These are phyloP conservation scores for Phrynocephalus forsythii DNA, from an alignment of 2,797 vertebrate genomes.

Conservation along the genomic window DNA sequence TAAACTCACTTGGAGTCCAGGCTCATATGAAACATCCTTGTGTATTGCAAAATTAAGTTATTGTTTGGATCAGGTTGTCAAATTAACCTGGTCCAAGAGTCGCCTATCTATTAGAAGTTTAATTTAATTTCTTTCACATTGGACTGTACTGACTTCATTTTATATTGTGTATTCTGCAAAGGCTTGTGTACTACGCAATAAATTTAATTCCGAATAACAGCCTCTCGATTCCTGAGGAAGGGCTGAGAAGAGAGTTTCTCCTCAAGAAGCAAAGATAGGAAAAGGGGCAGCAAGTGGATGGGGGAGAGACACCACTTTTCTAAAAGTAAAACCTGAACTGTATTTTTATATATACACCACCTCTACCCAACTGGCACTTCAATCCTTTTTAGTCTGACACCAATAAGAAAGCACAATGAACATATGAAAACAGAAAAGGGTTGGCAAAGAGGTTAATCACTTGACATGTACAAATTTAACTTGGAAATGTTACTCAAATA, in stretches of 20 bases:
- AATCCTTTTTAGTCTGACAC: not conserved
- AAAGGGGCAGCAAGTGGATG: not conserved
- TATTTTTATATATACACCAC: not conserved
- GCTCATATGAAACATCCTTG: not conserved
- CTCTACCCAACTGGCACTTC: not conserved
- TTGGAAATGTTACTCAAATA: constrained; percentile 46
- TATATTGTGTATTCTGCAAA: no score
- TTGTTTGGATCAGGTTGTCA: not conserved
- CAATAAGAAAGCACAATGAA: constrained; percentile 42
- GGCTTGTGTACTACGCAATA: no score
- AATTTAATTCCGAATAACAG: no score
- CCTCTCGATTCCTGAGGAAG: not conserved
- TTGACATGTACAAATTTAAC: constrained; percentile 44
- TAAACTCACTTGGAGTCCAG: not conserved
- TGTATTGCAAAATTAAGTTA: not conserved
- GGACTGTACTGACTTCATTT: no score
- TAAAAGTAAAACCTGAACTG: not conserved
- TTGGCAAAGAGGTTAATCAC: constrained; percentile 37
- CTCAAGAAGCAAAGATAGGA: not conserved
- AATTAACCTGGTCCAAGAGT: not conserved
- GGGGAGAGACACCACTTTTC: not conserved
- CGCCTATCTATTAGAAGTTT: not conserved
- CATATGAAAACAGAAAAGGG: constrained; percentile 27
- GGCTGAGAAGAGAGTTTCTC: no score
- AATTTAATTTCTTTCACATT: no score